Evolutionary conservation across 2,113 vertebrate genomes (phyloP).

Genomic region (Labrus mixtus): DNA sequence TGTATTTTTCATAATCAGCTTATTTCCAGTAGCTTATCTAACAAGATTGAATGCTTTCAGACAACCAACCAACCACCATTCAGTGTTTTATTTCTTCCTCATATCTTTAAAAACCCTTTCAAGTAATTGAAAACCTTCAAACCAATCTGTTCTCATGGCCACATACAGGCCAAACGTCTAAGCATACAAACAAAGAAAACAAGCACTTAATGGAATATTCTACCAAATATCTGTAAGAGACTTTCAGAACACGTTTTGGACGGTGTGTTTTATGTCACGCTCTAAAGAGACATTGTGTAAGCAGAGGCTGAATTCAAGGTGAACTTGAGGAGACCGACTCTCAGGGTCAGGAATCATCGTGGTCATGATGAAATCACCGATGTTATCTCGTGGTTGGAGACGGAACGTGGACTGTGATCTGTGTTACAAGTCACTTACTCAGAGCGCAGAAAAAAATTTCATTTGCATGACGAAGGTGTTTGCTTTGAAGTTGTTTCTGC

Average conservation of each 20-base stretch:
- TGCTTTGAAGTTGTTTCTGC: not conserved
- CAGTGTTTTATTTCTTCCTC: slow-evolving; percentile 37
- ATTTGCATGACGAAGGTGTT: not conserved
- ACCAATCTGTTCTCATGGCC: slow-evolving; percentile 16
- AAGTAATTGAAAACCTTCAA: slow-evolving; percentile 40
- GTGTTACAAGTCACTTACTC: too few relatives aligned
- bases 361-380: too few relatives aligned
- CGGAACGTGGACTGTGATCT: too few relatives aligned
- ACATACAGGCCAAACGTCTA: slow-evolving; percentile 36
- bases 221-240: too few relatives aligned
- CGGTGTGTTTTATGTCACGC: too few relatives aligned
- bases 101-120: slow-evolving; percentile 34
- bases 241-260: too few relatives aligned
- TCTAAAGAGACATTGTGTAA: too few relatives aligned
- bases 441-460: too few relatives aligned
- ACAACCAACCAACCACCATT: slow-evolving; percentile 6
- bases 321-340: too few relatives aligned
- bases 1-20: slow-evolving; percentile 55
- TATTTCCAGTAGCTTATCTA: slow-evolving; percentile 59
- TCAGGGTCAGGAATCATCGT: too few relatives aligned
- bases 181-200: slow-evolving; percentile 1
- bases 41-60: slow-evolving; percentile 46
- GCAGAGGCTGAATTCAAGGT: too few relatives aligned
- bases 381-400: too few relatives aligned
- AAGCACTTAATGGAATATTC: not conserved